These are phyloP conservation scores for Cheirogaleus major DNA, from an alignment of 2,797 vertebrate species.

Conservation along the genomic window DNA sequence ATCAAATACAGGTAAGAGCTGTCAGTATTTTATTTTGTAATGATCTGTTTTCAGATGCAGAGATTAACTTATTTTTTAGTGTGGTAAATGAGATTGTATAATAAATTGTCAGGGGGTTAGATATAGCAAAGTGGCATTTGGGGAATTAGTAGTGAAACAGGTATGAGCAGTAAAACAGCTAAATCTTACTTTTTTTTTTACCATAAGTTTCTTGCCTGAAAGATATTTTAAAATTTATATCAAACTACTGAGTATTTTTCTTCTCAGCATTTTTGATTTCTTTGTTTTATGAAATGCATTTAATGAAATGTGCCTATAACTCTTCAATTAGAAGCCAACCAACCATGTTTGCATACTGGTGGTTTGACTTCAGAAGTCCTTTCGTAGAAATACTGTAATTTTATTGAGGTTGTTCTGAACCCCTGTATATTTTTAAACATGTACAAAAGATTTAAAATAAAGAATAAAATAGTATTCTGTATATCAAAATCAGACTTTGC, in stretches of 20 bases:
- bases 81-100: constrained; percentile 61
- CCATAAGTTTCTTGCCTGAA: constrained; percentile 77
- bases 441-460: constrained; percentile 84
- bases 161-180: constrained; percentile 62
- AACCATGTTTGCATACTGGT: constrained; percentile 74
- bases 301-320: constrained; percentile 82
- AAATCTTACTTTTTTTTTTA: constrained; percentile 81
- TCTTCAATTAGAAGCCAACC: constrained; percentile 80
- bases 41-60: constrained; percentile 77
- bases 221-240: constrained; percentile 79
- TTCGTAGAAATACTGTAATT: constrained; percentile 70
- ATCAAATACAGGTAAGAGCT: constrained; percentile 68
- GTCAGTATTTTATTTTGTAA: constrained; percentile 80
- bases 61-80: constrained; percentile 78
- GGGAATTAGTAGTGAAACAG: constrained; percentile 8
- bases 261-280: constrained; percentile 80
- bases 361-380: constrained; percentile 78
- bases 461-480: constrained; percentile 85
- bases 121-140: constrained; percentile 70
- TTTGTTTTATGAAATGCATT: constrained; percentile 81
- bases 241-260: constrained; percentile 76
- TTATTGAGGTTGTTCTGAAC: constrained; percentile 84
- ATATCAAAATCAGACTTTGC: constrained; percentile 80
- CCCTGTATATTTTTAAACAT: constrained; percentile 82
- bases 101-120: constrained; percentile 80